Conservation (phyloP, 1,140 invertebrate species). For the Drosophila triauraria region DNA sequence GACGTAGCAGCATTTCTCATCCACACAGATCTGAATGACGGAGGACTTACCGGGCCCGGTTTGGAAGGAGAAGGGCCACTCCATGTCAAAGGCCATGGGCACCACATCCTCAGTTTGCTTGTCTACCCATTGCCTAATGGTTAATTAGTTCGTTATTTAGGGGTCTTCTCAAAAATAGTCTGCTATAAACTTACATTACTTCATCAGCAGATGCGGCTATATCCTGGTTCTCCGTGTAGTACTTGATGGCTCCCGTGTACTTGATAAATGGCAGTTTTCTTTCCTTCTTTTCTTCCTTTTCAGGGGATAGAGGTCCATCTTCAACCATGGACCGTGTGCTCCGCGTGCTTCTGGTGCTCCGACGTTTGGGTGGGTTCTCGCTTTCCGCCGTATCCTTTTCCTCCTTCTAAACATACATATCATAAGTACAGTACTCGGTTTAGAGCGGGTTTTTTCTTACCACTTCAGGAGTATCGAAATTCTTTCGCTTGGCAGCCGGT, state of each 20-base stretch:
- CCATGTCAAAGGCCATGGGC: conserved; percentile 88
- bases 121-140: conserved; percentile 85
- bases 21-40: conserved; percentile 87
- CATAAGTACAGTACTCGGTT: background rate
- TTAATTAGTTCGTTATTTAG: background rate
- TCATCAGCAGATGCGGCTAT: conserved; percentile 86
- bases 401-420: conserved; percentile 19
- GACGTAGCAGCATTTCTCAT: conserved; percentile 86
- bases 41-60: conserved; percentile 87
- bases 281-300: conserved; percentile 39
- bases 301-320: conserved; percentile 55
- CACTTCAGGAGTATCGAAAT: conserved; percentile 52
- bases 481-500: conserved; percentile 48
- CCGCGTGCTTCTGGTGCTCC: conserved; percentile 66
- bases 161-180: fast-evolving
- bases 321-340: conserved; percentile 76
- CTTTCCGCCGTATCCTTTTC: conserved; percentile 40
- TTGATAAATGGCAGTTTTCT: conserved; percentile 83
- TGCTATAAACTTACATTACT: conserved; percentile 85
- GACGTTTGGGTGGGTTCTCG: conserved; percentile 78
- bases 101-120: conserved; percentile 78
- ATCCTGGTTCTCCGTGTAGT: conserved; percentile 85
- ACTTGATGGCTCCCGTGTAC: conserved; percentile 86
- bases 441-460: conserved; percentile 18
- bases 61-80: conserved; percentile 88